phyloP scores from a whole-genome alignment of 2,888 invertebrate species.

The Ceraclea dissimilis region DNA sequence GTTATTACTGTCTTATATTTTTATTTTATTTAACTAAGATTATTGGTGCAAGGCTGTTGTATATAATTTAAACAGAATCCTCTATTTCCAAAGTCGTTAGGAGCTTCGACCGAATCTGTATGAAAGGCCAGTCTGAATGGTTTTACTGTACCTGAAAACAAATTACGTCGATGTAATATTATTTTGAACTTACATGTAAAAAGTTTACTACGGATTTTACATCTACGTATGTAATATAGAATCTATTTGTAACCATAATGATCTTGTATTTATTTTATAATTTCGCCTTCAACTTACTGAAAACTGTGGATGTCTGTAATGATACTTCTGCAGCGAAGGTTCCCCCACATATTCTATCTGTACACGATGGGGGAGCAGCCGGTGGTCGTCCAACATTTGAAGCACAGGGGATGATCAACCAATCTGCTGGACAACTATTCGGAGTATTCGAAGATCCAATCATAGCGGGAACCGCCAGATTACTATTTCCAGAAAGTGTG shows the following conservation, averaged over 20 bases:
- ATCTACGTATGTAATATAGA: neutral
- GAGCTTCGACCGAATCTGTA: constrained; percentile 69
- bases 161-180: too few relatives aligned
- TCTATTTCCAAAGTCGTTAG: constrained; percentile 64
- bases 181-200: neutral
- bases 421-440: constrained; percentile 68
- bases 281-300: too few relatives aligned
- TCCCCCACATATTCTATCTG: constrained; percentile 78
- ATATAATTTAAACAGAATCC: constrained; percentile 80
- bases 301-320: constrained; percentile 58
- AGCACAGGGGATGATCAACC: constrained; percentile 73
- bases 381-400: constrained; percentile 54
- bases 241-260: neutral
- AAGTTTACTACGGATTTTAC: neutral
- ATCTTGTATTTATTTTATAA: too few relatives aligned
- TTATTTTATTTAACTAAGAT: constrained; percentile 7
- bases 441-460: constrained; percentile 57
- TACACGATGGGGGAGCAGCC: constrained; percentile 56
- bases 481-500: constrained; percentile 71
- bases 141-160: constrained; percentile 63
- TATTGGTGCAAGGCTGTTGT: constrained; percentile 76
- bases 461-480: constrained; percentile 60
- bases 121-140: constrained; percentile 75
- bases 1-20: too few relatives aligned
- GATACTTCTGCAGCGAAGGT: constrained; percentile 69